A percentile compares a stretch with the other conserved stretches of the same genome.
These are phyloP conservation scores for Lampris incognitus DNA, from an alignment of 2,113 vertebrate species.

Conservation along the genomic window DNA sequence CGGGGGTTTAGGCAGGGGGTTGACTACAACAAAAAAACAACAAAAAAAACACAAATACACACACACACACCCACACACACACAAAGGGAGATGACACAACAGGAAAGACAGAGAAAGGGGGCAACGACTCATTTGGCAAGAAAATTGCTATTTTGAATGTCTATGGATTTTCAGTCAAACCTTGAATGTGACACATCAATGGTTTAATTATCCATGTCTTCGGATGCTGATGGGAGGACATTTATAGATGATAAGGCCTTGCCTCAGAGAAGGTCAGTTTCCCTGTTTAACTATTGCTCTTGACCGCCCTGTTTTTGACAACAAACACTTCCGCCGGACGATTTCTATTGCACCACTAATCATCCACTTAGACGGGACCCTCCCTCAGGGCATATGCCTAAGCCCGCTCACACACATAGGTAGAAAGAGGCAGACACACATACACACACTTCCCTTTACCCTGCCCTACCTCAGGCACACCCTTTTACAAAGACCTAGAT, in stretches of 20 bases:
- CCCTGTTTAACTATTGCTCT: conserved; percentile 37
- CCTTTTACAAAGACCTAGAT: conserved; percentile 27
- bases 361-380: conserved; percentile 6
- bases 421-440: not conserved
- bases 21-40: too few relatives aligned
- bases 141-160: conserved; percentile 69
- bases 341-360: conserved; percentile 22
- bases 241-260: conserved; percentile 40
- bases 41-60: too few relatives aligned
- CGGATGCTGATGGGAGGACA: conserved; percentile 54
- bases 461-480: not conserved
- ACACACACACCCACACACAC: too few relatives aligned
- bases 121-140: conserved; percentile 48
- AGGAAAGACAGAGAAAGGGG: conserved; percentile 5
- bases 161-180: conserved; percentile 71
- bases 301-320: conserved; percentile 1
- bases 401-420: not conserved
- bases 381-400: not conserved
- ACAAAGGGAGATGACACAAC: conserved; percentile 25
- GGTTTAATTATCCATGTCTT: conserved; percentile 65
- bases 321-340: conserved; percentile 13
- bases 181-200: conserved; percentile 46
- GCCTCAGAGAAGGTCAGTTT: conserved; percentile 48
- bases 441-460: not conserved
- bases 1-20: not conserved